Base-by-base conservation (phyloP, 2,113 vertebrate species). In the Dissostichus mawsoni region DNA sequence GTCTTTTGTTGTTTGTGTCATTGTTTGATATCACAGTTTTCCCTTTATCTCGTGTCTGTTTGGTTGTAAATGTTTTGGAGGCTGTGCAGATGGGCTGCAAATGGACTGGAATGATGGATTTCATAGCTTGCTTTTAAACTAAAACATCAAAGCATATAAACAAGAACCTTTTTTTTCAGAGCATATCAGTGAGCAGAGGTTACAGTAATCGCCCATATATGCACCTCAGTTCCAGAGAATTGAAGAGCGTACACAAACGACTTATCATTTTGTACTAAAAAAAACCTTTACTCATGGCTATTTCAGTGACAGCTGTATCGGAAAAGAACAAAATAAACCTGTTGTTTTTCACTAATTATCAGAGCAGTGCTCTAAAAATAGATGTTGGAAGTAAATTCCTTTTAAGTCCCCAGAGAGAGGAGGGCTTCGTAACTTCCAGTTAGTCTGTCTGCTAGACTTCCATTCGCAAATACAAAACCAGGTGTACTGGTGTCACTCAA, bases 361-460 rank as follows among this genome's bases (percentile, higher is more conserved):
- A 16, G 11, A 23, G 11, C 12, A 53, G 29, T n/a, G 9, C 25
- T 73, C 80, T 82, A 81, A 84, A 84, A 87, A 87, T 70, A 91
- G 36, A 16, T 14, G 53, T 1, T 44, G n/a, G 65, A 80, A 68
- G 36, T 77, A 17, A 44, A 80, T 85, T 81, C 71, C 71, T 75
- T 9, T 50, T 63, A 55, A 62, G 36, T 23, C 61, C 23, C 16
- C 12, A 48, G 69, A 63, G 63, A 18, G 11, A 58, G 50, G 14
- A 50, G 36, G 33, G 0, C 53, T 45, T 50, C 47, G n/a, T 45
- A 20, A 68, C 67, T 76, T 81, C 63, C 75, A 77, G 47, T 74
- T 13, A 73, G 10, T 64, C 41, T 16, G 5, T 59, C 7, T 69
- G 41, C 36, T 41, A 41, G 51, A 20, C 18, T 64, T 52, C 16